phyloP scores from a whole-genome alignment of 2,888 invertebrate genomes.

The Calliopum simillimum region DNA sequence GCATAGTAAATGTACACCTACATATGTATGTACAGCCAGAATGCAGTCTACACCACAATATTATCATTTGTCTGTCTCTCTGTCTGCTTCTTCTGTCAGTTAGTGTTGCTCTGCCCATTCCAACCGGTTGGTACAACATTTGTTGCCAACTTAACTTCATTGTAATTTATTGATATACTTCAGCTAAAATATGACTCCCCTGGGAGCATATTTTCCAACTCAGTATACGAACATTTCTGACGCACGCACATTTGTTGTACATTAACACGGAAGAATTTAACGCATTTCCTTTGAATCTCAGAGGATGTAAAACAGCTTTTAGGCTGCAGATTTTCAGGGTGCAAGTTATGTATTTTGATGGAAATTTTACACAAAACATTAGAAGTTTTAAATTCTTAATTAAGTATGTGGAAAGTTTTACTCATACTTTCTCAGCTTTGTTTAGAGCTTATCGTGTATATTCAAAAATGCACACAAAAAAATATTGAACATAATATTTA shows the following conservation, averaged over 20 bases:
- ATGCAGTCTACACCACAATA: too few relatives aligned
- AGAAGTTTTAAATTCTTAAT: too few relatives aligned
- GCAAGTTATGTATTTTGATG: too few relatives aligned
- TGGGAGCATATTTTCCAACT: slow-evolving; percentile 45
- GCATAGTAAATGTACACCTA: not conserved
- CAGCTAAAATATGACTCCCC: slow-evolving; percentile 58
- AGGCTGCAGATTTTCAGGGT: too few relatives aligned
- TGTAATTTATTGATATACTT: slow-evolving; percentile 61
- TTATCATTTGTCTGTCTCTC: not conserved
- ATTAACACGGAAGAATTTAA: slow-evolving; percentile 16
- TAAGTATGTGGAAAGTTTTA: too few relatives aligned
- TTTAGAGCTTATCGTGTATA: too few relatives aligned
- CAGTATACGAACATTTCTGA: not conserved
- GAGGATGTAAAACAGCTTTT: not conserved
- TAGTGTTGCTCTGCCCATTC: not conserved
- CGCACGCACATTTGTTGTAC: slow-evolving; percentile 24
- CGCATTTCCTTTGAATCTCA: not conserved
- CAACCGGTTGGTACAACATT: not conserved
- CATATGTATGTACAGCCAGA: not conserved
- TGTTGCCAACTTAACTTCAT: slow-evolving; percentile 34
- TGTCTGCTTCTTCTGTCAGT: not conserved
- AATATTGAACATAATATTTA: too few relatives aligned
- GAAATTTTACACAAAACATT: too few relatives aligned
- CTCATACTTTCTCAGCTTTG: too few relatives aligned
- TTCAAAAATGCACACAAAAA: too few relatives aligned